Base-by-base conservation (phyloP, 2,888 invertebrate species). In the Pseudoips prasinana region DNA sequence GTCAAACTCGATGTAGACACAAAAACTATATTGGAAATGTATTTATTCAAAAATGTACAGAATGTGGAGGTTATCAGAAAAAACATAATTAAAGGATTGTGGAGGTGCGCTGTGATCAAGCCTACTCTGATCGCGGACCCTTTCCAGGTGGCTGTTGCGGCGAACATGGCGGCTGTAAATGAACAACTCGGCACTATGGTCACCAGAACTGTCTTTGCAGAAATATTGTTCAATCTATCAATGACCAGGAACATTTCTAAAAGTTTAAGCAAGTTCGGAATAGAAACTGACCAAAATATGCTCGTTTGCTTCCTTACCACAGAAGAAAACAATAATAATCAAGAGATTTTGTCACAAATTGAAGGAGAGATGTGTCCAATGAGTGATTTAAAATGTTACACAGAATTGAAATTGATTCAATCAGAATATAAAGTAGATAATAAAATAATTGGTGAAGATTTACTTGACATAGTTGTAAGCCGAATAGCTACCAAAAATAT, bases 201-300 rank as follows among this genome's bases (percentile, higher is more conserved):
- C 0, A 94, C 94, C 0, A 91, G 90, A 57, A 90, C 87, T 5
- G 58, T 94, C 0, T 91, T 84, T 60, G 90, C 92, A 0, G 94
- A 94, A 74, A 87, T 94, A 27, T 62, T 94, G 8, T 94, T 90
- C 63, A 92, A 92, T 67, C 76, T 94, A 38, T 94, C 94, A 0
- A 71, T 91, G 1, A 91, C 93, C 0, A 93, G 91, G 60, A 94
- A 93, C 54, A 94, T 94, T 45, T 89, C 92, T 2, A 91, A 92
- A 46, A 93, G 94, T 41, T 77, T 95, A 28, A 80, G 69, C 29
- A 92, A 86, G 39, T 94, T 94, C 74, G 93, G 94, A 1, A 87
- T 92, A 35, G 78, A 79, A 24, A 72, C 67, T 22, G 77, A 73
- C 9, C 36, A 48, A 2, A 68, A 66, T 8, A 20, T 86, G 8